These are phyloP conservation scores for Tupaia tana DNA, from an alignment of 2,113 vertebrate species.

Conservation along the genomic window DNA sequence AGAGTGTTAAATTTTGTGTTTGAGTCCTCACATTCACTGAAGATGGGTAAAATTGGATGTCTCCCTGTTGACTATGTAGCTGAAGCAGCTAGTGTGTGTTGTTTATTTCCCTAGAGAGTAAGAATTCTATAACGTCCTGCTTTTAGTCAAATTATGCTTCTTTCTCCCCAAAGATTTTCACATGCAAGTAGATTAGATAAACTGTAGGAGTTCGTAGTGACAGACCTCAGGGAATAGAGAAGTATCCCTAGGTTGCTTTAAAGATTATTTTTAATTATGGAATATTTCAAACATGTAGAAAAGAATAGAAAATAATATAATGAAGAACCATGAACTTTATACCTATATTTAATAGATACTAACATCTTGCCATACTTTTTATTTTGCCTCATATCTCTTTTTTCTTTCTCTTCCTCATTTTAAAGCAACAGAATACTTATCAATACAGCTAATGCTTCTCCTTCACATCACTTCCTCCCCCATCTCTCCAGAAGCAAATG, in stretches of 20 bases:
- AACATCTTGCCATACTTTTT: background rate
- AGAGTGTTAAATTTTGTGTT: conserved; percentile 47
- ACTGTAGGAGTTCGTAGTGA: conserved; percentile 44
- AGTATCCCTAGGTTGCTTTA: conserved; percentile 48
- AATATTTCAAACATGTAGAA: conserved; percentile 15
- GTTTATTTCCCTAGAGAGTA: conserved; percentile 74
- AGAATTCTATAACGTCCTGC: conserved; percentile 65
- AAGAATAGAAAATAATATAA: conserved; percentile 36
- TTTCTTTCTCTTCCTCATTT: background rate
- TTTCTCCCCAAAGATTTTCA: conserved; percentile 73
- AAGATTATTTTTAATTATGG: conserved; percentile 67
- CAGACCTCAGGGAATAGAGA: conserved; percentile 58
- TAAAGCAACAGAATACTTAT: conserved; percentile 13
- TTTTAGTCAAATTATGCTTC: conserved; percentile 77
- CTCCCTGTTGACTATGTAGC: conserved; percentile 64
- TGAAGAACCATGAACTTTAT: background rate
- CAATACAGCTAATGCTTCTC: background rate
- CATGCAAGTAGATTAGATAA: conserved; percentile 61
- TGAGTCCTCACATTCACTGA: conserved; percentile 39
- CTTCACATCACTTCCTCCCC: background rate
- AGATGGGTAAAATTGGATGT: conserved; percentile 63
- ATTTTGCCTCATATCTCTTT: background rate
- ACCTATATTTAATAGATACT: background rate
- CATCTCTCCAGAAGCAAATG: background rate
- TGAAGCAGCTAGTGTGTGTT: conserved; percentile 57